These are phyloP conservation scores for Malacoraja senta DNA, from an alignment of 2,797 vertebrate species.

Conservation along the genomic window DNA sequence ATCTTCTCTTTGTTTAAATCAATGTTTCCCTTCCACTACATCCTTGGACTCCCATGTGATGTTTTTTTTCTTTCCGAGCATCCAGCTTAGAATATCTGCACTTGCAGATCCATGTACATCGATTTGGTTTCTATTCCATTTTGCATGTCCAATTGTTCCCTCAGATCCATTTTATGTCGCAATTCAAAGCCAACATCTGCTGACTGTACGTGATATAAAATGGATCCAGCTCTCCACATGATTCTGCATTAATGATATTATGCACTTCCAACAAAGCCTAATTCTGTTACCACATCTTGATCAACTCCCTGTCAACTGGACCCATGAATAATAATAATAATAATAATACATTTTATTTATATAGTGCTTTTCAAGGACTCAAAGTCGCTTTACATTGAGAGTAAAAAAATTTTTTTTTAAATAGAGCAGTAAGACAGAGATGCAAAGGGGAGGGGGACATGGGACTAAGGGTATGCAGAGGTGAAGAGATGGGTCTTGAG, in stretches of 20 bases:
- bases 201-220: not conserved
- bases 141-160: not conserved
- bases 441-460: too few species aligned
- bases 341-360: too few species aligned
- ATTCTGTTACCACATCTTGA: not conserved
- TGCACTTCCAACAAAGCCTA: not conserved
- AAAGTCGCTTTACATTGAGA: too few species aligned
- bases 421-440: too few species aligned
- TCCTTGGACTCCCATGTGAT: not conserved
- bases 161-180: not conserved
- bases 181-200: not conserved
- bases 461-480: too few species aligned
- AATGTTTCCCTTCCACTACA: not conserved
- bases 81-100: not conserved
- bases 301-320: not conserved
- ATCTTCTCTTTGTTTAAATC: not conserved
- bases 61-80: not conserved
- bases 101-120: not conserved
- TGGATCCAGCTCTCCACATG: not conserved
- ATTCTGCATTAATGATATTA: not conserved
- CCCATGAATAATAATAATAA: too few species aligned
- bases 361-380: too few species aligned
- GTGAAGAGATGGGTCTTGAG: too few species aligned
- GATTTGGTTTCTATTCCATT: not conserved
- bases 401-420: too few species aligned